A percentile compares a stretch with the other conserved stretches of the same genome.
These are phyloP conservation scores for Limnephilus lunatus DNA, from an alignment of 2,888 invertebrate species.

Conservation along the genomic window DNA sequence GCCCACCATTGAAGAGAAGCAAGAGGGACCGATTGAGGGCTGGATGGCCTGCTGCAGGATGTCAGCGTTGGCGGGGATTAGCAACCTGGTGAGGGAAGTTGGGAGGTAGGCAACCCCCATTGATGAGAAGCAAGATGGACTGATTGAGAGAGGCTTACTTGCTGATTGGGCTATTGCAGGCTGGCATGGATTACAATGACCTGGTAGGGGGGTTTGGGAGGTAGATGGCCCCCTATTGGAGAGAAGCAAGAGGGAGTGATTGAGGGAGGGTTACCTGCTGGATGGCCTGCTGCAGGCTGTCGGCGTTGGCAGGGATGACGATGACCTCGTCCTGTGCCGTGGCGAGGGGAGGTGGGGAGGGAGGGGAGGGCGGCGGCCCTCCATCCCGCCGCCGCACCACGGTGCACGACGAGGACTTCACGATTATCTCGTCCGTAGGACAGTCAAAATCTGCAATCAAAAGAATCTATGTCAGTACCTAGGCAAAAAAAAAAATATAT, in stretches of 20 bases:
- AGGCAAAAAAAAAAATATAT: not conserved
- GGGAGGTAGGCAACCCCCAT: no score
- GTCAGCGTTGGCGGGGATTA: no score
- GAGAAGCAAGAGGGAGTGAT: not conserved
- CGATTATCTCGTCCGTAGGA: conserved; percentile 76
- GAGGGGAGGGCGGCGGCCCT: conserved; percentile 64
- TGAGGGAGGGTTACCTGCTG: conserved; percentile 71
- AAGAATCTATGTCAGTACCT: not conserved
- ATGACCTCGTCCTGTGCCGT: conserved; percentile 71
- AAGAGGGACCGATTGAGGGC: no score
- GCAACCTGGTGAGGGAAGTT: no score
- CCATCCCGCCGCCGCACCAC: conserved; percentile 68
- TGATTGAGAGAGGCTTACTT: no score
- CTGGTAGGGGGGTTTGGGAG: no score
- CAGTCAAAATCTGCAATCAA: conserved; percentile 76
- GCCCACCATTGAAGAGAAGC: no score
- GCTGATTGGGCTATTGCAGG: no score
- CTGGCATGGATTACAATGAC: no score
- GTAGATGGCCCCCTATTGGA: not conserved
- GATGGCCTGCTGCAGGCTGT: conserved; percentile 75
- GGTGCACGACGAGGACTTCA: conserved; percentile 71
- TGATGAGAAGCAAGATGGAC: no score
- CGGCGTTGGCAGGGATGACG: conserved; percentile 75
- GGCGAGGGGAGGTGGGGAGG: conserved; percentile 45
- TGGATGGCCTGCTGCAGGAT: no score